These are phyloP conservation scores for Xylota sylvarum DNA, from an alignment of 2,888 invertebrate species.

Conservation along the genomic window DNA sequence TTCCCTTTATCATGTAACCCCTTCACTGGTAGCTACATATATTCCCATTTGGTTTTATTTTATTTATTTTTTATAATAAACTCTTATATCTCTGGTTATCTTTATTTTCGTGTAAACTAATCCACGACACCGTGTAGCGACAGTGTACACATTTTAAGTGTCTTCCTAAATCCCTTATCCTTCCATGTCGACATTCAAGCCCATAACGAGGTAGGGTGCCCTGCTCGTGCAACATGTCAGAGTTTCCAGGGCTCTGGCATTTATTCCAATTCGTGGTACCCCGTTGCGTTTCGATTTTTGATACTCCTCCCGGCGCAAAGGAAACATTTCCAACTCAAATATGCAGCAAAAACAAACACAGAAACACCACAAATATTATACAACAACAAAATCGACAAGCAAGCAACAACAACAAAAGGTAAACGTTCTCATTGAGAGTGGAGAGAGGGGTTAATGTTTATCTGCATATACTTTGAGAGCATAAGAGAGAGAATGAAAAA, in stretches of 20 bases:
- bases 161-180: slow-evolving; percentile 68
- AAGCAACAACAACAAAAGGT: slow-evolving; percentile 17
- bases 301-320: slow-evolving; percentile 28
- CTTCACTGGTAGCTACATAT: slow-evolving; percentile 1
- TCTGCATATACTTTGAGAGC: background rate
- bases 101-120: slow-evolving; percentile 74
- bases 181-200: slow-evolving; percentile 51
- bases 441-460: background rate
- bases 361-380: slow-evolving; percentile 63
- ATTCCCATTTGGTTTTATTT: background rate
- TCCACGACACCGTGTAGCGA: slow-evolving; percentile 73
- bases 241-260: background rate
- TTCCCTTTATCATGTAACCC: background rate
- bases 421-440: slow-evolving; percentile 6
- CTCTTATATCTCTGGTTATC: slow-evolving; percentile 52
- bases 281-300: slow-evolving; percentile 61
- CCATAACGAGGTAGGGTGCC: slow-evolving; percentile 69
- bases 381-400: slow-evolving; percentile 53
- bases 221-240: slow-evolving; percentile 71
- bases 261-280: slow-evolving; percentile 43
- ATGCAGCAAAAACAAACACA: slow-evolving; percentile 75
- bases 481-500: slow-evolving; percentile 7
- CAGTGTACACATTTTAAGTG: slow-evolving; percentile 67
- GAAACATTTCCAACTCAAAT: slow-evolving; percentile 71
- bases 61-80: slow-evolving; percentile 29